Conservation (phyloP, 2,797 vertebrate species). For the Neosalanx taihuensis region DNA sequence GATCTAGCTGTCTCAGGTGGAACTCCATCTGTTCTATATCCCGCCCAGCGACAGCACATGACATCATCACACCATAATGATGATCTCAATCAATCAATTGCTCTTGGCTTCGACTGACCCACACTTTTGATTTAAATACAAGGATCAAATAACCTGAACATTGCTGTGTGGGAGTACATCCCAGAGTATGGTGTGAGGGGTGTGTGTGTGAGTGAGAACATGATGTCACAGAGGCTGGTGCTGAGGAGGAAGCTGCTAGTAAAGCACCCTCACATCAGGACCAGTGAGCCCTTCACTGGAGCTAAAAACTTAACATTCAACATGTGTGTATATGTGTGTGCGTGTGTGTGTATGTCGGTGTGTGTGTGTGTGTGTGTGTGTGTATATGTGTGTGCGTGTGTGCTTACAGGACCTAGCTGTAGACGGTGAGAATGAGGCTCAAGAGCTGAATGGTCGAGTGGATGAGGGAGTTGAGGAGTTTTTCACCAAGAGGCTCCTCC, state of each 20-base stretch:
- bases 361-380: conserved; percentile 25
- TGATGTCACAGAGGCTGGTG: background rate
- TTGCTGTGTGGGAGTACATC: background rate
- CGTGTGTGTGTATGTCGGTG: conserved; percentile 10
- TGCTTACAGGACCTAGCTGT: conserved; percentile 81
- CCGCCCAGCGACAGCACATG: background rate
- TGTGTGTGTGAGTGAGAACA: background rate
- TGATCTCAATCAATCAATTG: background rate
- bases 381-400: conserved; percentile 33
- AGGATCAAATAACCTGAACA: background rate
- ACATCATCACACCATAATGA: conserved; percentile 2
- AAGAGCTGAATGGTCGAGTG: conserved; percentile 86
- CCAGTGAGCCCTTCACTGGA: background rate
- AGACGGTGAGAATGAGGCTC: conserved; percentile 86
- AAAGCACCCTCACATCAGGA: background rate
- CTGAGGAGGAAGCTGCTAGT: background rate
- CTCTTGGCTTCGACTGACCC: background rate
- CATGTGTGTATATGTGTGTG: no score
- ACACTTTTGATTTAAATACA: background rate
- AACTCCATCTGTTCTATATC: conserved; percentile 4
- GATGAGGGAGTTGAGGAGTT: conserved; percentile 97
- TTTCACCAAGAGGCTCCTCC: conserved; percentile 92
- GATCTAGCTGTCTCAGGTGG: background rate
- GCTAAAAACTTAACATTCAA: background rate
- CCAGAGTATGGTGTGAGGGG: background rate